Evolutionary conservation across 1,140 invertebrate genomes (phyloP).

Genomic region (Sinonovacula constricta): DNA sequence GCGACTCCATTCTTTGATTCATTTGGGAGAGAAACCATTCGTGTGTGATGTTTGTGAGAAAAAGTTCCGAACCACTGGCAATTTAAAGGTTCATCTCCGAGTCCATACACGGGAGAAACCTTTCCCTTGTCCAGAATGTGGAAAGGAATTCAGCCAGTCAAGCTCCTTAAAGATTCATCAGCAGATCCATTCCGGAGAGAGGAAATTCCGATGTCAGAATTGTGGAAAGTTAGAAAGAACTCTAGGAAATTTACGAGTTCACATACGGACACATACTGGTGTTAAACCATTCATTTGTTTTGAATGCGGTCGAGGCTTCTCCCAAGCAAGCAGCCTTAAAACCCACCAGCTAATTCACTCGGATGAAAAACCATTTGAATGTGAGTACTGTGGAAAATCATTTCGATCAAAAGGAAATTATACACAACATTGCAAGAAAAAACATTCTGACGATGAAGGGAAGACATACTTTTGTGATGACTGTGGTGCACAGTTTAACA

Average conservation of each 20-base stretch:
- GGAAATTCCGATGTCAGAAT: background rate
- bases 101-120: conserved; percentile 14
- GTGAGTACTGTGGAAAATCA: background rate
- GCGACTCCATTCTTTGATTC: background rate
- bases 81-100: background rate
- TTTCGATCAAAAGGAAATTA: background rate
- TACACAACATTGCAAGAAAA: too few species aligned
- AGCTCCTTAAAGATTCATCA: conserved; percentile 17
- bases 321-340: background rate
- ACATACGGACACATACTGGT: conserved; percentile 3
- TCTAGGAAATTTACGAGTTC: background rate
- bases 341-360: background rate
- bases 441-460: too few species aligned
- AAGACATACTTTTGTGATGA: too few species aligned
- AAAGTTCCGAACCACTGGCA: background rate
- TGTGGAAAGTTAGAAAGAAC: background rate
- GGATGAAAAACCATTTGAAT: background rate
- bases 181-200: background rate
- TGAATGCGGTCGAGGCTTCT: background rate
- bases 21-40: conserved; percentile 14
- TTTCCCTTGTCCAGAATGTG: conserved; percentile 12
- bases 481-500: too few species aligned
- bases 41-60: conserved; percentile 19
- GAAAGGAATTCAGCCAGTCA: conserved; percentile 6
- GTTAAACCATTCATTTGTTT: background rate